Conservation (phyloP, 2,113 vertebrate genomes). For the Myanophis thanlyinensis region DNA sequence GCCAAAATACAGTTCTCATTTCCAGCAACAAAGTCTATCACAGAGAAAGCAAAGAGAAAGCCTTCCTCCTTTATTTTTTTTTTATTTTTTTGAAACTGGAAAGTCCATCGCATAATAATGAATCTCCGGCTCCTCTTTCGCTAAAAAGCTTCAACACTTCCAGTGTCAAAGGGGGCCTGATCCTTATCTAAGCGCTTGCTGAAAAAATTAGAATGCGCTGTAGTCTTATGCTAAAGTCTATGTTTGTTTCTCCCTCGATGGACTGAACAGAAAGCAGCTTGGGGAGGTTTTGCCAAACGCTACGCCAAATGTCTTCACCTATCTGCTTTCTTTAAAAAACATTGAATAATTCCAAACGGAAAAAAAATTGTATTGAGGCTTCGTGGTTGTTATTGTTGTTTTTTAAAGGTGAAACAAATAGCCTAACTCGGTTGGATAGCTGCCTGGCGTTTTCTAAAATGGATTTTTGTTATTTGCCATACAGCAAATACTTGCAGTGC, state of each 20-base stretch:
- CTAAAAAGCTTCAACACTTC: slow-evolving; percentile 79
- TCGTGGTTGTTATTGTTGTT: neutral
- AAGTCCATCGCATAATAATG: slow-evolving; percentile 88
- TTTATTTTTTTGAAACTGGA: no score
- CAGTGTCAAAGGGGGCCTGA: slow-evolving; percentile 85
- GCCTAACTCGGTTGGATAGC: slow-evolving; percentile 50
- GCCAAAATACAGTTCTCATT: slow-evolving; percentile 91
- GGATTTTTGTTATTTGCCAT: neutral
- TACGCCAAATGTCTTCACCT: slow-evolving; percentile 72
- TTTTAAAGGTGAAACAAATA: slow-evolving; percentile 57
- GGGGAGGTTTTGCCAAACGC: slow-evolving; percentile 76
- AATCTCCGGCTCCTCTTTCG: slow-evolving; percentile 81
- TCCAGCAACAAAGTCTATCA: slow-evolving; percentile 89
- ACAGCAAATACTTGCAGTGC: neutral
- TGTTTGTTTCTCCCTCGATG: slow-evolving; percentile 85
- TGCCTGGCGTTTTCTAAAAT: slow-evolving; percentile 20
- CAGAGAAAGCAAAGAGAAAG: slow-evolving; percentile 83
- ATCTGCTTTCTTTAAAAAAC: slow-evolving; percentile 74
- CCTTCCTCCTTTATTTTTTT: no score
- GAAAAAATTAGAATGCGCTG: slow-evolving; percentile 76
- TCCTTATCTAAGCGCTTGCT: slow-evolving; percentile 89
- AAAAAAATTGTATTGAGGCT: slow-evolving; percentile 50
- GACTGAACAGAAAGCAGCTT: slow-evolving; percentile 76
- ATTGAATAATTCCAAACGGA: slow-evolving; percentile 70
- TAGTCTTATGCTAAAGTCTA: slow-evolving; percentile 92